Base-by-base conservation (phyloP, 2,797 vertebrate genomes). In the Aplochiton taeniatus region DNA sequence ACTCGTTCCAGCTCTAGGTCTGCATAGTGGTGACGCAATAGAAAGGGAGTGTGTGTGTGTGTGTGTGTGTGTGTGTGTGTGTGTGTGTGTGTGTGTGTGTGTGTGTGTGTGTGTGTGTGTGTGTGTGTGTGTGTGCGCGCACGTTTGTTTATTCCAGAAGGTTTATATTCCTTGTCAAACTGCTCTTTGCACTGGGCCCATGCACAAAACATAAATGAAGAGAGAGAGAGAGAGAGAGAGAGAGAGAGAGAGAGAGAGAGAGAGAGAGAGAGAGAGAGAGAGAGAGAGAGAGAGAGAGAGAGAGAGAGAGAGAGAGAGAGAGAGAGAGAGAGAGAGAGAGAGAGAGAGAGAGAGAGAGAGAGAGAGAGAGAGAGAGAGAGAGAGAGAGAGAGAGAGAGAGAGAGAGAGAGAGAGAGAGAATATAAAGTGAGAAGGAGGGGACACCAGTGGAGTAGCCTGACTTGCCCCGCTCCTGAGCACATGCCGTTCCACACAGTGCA, bases 301-400 rank as follows among this genome's bases (percentile, higher is more conserved):
- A 0, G 11, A 20, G 14, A 9, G 5, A 41, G 49, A 20, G 44
- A 7, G 16, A 6, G 17, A 59, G 44, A 11, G 16, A 66, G 31
- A 19, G 48, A 0, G 16, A 8, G 64, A 61, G 13, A 8, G 31
- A 56, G 44, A 42, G 48, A 45, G 42, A 9, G n/a, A 47, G 42
- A 65, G 75, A 56, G 0, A 0, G 0, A 47, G 46, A 76, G 58
- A 75, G 65, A 60, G 73, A 0, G 0, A 60, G 70, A 58, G 11
- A 66, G 50, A 68, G 68, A 1, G 48, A 69, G 76, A 69, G 75
- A 73, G 74, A 60, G 82, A 70, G 76, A 65, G n/a, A n/a, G n/a
- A n/a, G n/a, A n/a, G n/a, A n/a, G n/a, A n/a, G n/a, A n/a, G n/a
- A n/a, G n/a, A n/a, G n/a, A n/a, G n/a, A n/a, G n/a, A n/a, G n/a